These are phyloP conservation scores for Diachasmimorpha longicaudata DNA, from an alignment of 1,140 invertebrate species.

Conservation along the genomic window DNA sequence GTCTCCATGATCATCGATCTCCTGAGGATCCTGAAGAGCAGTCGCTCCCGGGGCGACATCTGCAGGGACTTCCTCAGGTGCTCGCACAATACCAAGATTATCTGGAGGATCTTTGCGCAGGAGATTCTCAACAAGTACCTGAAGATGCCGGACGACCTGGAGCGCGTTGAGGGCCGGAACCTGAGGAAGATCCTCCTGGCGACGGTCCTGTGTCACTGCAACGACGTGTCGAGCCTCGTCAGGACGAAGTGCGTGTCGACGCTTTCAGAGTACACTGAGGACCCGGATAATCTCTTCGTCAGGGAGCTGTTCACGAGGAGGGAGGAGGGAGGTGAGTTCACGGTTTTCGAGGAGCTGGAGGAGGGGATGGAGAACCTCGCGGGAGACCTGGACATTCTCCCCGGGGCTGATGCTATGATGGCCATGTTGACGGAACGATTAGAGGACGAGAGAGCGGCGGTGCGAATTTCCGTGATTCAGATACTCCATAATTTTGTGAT, in stretches of 20 bases:
- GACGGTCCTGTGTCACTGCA: slow-evolving; percentile 62
- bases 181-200: slow-evolving; percentile 61
- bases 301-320: slow-evolving; percentile 52
- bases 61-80: slow-evolving; percentile 64
- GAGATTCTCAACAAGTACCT: slow-evolving; percentile 66
- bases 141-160: slow-evolving; percentile 32
- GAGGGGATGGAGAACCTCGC: slow-evolving; percentile 28
- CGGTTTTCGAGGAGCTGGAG: slow-evolving; percentile 36
- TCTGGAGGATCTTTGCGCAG: slow-evolving; percentile 63
- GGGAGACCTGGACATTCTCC: slow-evolving; percentile 45
- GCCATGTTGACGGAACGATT: slow-evolving; percentile 61
- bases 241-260: slow-evolving; percentile 66
- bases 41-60: slow-evolving; percentile 31
- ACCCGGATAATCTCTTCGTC: slow-evolving; percentile 52
- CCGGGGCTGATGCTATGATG: slow-evolving; percentile 49
- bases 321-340: slow-evolving; percentile 41
- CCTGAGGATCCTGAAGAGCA: slow-evolving; percentile 52
- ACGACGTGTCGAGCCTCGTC: slow-evolving; percentile 66
- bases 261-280: slow-evolving; percentile 61
- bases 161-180: slow-evolving; percentile 28
- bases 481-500: slow-evolving; percentile 52
- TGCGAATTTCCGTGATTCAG: slow-evolving; percentile 66
- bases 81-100: slow-evolving; percentile 61
- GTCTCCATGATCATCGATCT: slow-evolving; percentile 62
- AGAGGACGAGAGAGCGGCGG: slow-evolving; percentile 67